Percentiles rank a stretch among this genome's conserved stretches.
These are phyloP conservation scores for Megalops cyprinoides DNA, from an alignment of 2,797 vertebrate genomes.

Conservation along the genomic window DNA sequence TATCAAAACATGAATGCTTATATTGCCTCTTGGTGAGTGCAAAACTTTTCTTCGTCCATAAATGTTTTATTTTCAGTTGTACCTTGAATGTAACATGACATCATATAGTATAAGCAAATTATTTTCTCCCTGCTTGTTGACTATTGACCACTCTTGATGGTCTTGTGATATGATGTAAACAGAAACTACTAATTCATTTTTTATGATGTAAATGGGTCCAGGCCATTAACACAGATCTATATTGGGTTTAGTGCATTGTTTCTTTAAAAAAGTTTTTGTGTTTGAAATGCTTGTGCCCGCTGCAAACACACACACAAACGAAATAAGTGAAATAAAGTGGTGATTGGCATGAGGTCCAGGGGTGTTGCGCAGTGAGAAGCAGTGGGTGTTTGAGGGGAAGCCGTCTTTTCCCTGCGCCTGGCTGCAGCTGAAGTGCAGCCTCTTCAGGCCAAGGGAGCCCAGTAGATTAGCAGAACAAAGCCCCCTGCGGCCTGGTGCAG, in stretches of 20 bases:
- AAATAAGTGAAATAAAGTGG: neutral
- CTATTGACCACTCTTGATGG: neutral
- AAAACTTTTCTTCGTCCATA: neutral
- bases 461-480: conserved; percentile 47
- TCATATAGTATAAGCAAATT: neutral
- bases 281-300: too few species aligned
- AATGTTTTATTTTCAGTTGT: neutral
- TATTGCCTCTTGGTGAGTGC: too few species aligned
- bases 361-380: neutral
- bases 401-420: neutral
- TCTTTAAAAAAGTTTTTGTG: too few species aligned
- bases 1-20: conserved; percentile 7
- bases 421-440: conserved; percentile 34
- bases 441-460: conserved; percentile 32
- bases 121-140: neutral
- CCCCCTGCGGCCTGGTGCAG: conserved; percentile 20
- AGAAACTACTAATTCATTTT: neutral
- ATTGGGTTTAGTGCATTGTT: too few species aligned
- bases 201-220: too few species aligned
- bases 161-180: neutral
- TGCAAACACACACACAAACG: too few species aligned
- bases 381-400: neutral
- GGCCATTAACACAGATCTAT: too few species aligned
- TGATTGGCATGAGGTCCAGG: conserved; percentile 3
- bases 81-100: neutral